A percentile compares a stretch with the other conserved stretches of the same genome.
Evolutionary conservation across 2,113 vertebrate species (phyloP).

Genomic region (Gasterosteus aculeatus): DNA sequence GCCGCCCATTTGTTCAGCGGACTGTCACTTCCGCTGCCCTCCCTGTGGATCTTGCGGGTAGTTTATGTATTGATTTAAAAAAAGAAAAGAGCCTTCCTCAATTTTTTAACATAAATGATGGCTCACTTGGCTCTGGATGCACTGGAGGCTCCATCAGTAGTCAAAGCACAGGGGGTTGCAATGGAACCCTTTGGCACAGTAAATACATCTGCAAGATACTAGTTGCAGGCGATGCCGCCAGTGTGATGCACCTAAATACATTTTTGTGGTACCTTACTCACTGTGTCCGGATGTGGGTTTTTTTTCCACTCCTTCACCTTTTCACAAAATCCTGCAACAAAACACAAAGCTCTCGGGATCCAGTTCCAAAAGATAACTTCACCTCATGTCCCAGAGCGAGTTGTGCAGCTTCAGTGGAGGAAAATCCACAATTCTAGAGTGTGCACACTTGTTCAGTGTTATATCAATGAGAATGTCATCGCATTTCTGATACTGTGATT

Average conservation of each 20-base stretch:
- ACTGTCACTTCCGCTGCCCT: conserved; percentile 74
- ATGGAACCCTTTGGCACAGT: conserved; percentile 19
- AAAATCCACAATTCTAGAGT: conserved; percentile 44
- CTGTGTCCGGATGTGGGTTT: conserved; percentile 5
- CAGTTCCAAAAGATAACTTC: conserved; percentile 46
- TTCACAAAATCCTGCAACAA: conserved; percentile 45
- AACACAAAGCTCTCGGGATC: conserved; percentile 62
- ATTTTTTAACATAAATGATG: conserved; percentile 79
- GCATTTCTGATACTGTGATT: conserved; percentile 24
- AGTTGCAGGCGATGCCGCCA: neutral
- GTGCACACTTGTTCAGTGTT: conserved; percentile 18
- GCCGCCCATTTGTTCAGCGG: conserved; percentile 77
- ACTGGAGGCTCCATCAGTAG: conserved; percentile 47
- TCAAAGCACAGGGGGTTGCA: conserved; percentile 32
- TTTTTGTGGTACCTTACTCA: conserved; percentile 11
- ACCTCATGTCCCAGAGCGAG: conserved; percentile 24
- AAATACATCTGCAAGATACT: conserved; percentile 1
- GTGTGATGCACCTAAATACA: conserved; percentile 25
- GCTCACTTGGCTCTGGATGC: conserved; percentile 65
- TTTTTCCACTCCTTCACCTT: conserved; percentile 46
- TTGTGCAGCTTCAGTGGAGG: conserved; percentile 38
- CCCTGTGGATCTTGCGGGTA: conserved; percentile 72
- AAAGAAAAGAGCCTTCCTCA: conserved; percentile 67
- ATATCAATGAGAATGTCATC: conserved; percentile 24
- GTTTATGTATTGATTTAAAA: conserved; percentile 83